Conservation (phyloP, 2,888 invertebrate species). For the Byasa hedistus region DNA sequence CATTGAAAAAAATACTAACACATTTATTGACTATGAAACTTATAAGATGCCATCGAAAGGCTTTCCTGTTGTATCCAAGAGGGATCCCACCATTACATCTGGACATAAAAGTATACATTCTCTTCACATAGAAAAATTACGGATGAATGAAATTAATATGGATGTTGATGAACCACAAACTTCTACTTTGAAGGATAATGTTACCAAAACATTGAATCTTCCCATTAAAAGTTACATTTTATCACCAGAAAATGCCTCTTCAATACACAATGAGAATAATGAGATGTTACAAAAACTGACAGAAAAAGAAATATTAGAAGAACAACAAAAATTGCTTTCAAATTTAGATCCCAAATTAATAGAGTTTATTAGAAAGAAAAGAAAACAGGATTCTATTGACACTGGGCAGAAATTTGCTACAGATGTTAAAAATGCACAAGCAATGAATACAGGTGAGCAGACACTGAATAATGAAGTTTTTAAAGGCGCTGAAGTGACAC, state of each 20-base stretch:
- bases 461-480: slow-evolving; percentile 29
- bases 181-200: slow-evolving; percentile 26
- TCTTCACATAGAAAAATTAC: slow-evolving; percentile 59
- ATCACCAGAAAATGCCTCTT: slow-evolving; percentile 68
- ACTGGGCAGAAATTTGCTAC: slow-evolving; percentile 18
- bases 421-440: slow-evolving; percentile 38
- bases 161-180: slow-evolving; percentile 49
- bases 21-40: slow-evolving; percentile 40
- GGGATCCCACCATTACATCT: slow-evolving; percentile 50
- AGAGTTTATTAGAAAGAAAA: slow-evolving; percentile 80
- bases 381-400: slow-evolving; percentile 38
- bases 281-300: slow-evolving; percentile 84
- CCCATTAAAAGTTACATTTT: slow-evolving; percentile 71
- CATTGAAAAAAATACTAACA: slow-evolving; percentile 72
- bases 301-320: slow-evolving; percentile 86
- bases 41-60: slow-evolving; percentile 61
- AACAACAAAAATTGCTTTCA: slow-evolving; percentile 83
- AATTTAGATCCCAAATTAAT: slow-evolving; percentile 84
- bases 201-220: slow-evolving; percentile 42
- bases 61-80: slow-evolving; percentile 74
- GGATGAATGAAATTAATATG: slow-evolving; percentile 42
- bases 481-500: slow-evolving; percentile 13
- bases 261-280: slow-evolving; percentile 88
- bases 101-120: slow-evolving; percentile 75
- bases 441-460: slow-evolving; percentile 51